Evolutionary conservation across 2,797 vertebrate genomes (phyloP).

Genomic region (Poeciliopsis turneri): DNA sequence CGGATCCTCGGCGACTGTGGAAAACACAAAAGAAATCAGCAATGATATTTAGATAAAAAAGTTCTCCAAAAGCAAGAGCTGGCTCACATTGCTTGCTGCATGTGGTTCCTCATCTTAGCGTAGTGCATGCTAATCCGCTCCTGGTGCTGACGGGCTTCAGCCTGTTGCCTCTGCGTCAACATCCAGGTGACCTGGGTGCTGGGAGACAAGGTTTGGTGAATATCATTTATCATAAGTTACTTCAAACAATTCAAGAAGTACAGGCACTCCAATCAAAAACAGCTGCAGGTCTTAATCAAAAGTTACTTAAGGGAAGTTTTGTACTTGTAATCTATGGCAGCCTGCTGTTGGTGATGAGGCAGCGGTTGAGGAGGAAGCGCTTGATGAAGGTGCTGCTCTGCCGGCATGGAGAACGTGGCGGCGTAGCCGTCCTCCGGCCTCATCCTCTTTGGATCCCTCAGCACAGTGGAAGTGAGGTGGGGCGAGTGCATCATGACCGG

Average conservation of each 20-base stretch:
- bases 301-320: not conserved
- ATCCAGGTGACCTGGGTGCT: constrained; percentile 98
- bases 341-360: constrained; percentile 83
- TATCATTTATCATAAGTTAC: not conserved
- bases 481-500: constrained; percentile 96
- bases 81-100: constrained; percentile 93
- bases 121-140: constrained; percentile 92
- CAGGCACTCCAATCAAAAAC: not conserved
- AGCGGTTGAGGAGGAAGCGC: constrained; percentile 68
- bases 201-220: constrained; percentile 15
- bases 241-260: constrained; percentile 9
- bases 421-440: constrained; percentile 91
- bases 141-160: constrained; percentile 92
- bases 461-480: constrained; percentile 94
- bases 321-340: constrained; percentile 96
- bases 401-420: constrained; percentile 88
- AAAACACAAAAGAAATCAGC: constrained; percentile 19
- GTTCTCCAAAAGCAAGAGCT: constrained; percentile 9
- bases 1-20: constrained; percentile 90
- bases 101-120: constrained; percentile 95
- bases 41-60: not conserved
- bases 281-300: not conserved
- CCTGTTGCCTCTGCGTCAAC: constrained; percentile 95
- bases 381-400: constrained; percentile 82
- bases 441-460: constrained; percentile 92